A percentile compares a stretch with the other conserved stretches of the same genome.
These are phyloP conservation scores for Odobenus rosmarus DNA, from an alignment of 2,113 vertebrate genomes.

Conservation along the genomic window DNA sequence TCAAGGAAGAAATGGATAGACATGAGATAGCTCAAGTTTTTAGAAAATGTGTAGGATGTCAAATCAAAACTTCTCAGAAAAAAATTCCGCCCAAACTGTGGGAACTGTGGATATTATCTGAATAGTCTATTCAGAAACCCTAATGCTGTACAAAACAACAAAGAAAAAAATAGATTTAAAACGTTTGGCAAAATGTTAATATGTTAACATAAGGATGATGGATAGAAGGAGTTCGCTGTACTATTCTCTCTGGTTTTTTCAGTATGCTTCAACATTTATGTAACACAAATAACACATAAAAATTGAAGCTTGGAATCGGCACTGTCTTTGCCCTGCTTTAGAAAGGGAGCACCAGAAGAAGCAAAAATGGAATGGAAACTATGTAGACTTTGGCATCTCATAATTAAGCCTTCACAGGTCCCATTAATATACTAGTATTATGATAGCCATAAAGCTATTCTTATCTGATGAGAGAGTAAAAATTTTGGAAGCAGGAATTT, in stretches of 20 bases:
- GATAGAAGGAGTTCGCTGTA: not conserved
- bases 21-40: not conserved
- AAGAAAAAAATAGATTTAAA: slow-evolving; percentile 36
- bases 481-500: not conserved
- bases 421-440: not conserved
- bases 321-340: not conserved
- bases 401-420: not conserved
- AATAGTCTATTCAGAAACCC: not conserved
- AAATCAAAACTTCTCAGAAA: slow-evolving; percentile 3
- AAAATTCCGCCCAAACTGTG: not conserved
- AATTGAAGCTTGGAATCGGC: not conserved
- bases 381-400: not conserved
- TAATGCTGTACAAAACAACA: slow-evolving; percentile 7
- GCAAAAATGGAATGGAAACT: not conserved
- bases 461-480: not conserved
- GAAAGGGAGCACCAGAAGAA: not conserved
- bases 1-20: slow-evolving; percentile 10
- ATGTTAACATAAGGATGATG: not conserved
- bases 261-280: not conserved
- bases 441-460: not conserved
- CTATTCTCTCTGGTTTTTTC: not conserved
- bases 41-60: not conserved
- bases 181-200: not conserved
- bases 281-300: slow-evolving; percentile 11
- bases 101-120: not conserved